Evolutionary conservation across 2,888 invertebrate genomes (phyloP), one percentile per base, ranked within the genome.

Genomic region (Aspidiotus destructor): DNA sequence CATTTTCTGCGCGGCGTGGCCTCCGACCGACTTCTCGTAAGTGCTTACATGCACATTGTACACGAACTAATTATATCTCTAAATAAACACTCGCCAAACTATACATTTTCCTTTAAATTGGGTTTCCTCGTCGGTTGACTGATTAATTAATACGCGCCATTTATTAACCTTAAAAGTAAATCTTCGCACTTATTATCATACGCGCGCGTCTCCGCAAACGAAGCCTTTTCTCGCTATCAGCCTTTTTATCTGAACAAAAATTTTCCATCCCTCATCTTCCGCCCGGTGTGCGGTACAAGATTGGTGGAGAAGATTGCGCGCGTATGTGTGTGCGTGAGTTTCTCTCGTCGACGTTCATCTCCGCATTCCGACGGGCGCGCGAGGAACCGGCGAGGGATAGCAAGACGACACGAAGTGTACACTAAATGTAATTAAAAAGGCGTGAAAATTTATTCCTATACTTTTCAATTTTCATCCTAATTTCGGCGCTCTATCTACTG

Each of bases 111-210:
- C 16, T 17, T 57, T 57, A 16, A 57, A 57, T 57, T 57, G 57
- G 57, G 16, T 57, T 57, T 57, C 16, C 57, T 57, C 57, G 57
- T 57, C 57, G 16, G n/a, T 57, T 15, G 57, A 57, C 57, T 57
- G 57, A 57, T 57, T 57, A 57, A 57, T 57, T 57, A 57, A 57
- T 57, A 17, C 57, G 57, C 57, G 57, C 57, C 17, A 16, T 16
- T 57, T 17, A 16, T 16, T 57, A 16, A 57, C 15, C 57, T 57
- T 57, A 16, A 57, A 57, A 57, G 16, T 57, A n/a, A 57, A 57
- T n/a, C 16, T 16, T 57, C 57, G 17, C 57, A 57, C 57, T 57
- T 7, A 17, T 48, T 48, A 57, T 13, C 3, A 57, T 16, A 15
- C 57, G n/a, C 57, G 57, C 57, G 57, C 52, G 52, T 15, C n/a